phyloP scores from a whole-genome alignment of 30 jellyfish, hydroid and myxozoan species.

The Hydra vulgaris region DNA sequence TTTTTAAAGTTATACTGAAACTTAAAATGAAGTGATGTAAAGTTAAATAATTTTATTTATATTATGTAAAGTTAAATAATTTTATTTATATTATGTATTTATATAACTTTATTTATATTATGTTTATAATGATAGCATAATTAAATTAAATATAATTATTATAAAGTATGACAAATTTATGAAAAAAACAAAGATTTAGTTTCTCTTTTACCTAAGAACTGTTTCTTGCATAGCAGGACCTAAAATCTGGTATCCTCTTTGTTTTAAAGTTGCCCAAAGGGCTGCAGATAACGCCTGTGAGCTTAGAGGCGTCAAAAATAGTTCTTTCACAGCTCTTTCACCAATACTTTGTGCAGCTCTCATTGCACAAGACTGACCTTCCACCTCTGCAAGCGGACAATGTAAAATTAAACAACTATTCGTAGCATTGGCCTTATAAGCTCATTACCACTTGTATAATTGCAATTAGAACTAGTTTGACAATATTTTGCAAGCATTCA shows the following conservation, averaged over 20 bases:
- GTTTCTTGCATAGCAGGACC: conserved; percentile 99
- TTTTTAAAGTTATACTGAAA: background rate
- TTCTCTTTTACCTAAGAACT: conserved; percentile 55
- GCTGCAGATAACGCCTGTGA: conserved; percentile 79
- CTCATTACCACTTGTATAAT: conserved; percentile 21
- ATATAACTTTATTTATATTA: too few relatives aligned
- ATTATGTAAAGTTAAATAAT: too few relatives aligned
- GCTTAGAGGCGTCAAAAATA: conserved; percentile 73
- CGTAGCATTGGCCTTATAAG: conserved; percentile 87
- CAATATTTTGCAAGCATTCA: conserved; percentile 36
- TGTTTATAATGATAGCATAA: too few relatives aligned
- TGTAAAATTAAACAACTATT: conserved; percentile 54
- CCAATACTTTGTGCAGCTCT: conserved; percentile 96
- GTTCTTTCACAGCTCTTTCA: conserved; percentile 88
- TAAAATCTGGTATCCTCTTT: conserved; percentile 86
- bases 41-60: background rate
- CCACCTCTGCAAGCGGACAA: conserved; percentile 86
- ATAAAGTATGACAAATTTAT: too few relatives aligned
- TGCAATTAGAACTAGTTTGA: conserved; percentile 23
- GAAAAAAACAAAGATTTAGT: too few relatives aligned
- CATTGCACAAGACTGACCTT: conserved; percentile 83
- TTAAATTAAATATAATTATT: too few relatives aligned
- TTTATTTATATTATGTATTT: too few relatives aligned
- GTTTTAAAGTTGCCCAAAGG: conserved; percentile 90
- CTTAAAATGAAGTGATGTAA: background rate